Percentiles rank a stretch among this genome's conserved stretches.
Conservation (phyloP, 2,888 invertebrate genomes). For the Andrena bucephala region DNA sequence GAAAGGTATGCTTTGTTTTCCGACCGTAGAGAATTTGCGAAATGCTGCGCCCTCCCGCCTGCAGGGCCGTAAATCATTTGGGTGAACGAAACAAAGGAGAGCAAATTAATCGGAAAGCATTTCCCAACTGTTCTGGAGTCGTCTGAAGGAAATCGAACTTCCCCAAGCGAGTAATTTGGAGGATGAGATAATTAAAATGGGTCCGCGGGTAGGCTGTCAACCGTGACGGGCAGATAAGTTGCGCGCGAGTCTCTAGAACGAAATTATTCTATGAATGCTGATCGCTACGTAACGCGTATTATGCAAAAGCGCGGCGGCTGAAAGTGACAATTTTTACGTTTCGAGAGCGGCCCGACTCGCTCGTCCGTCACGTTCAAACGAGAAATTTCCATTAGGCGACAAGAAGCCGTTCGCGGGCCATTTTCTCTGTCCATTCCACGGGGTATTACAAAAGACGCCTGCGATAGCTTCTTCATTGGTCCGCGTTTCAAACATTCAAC, state of each 20-base stretch:
- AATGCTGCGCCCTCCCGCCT: neutral
- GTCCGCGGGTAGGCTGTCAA: constrained; percentile 76
- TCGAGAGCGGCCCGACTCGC: constrained; percentile 56
- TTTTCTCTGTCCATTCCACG: constrained; percentile 41
- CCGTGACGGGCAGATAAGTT: constrained; percentile 78
- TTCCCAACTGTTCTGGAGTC: constrained; percentile 25
- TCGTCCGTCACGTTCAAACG: constrained; percentile 72
- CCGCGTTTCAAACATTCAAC: neutral
- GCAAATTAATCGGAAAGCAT: constrained; percentile 36
- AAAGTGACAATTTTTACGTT: constrained; percentile 80
- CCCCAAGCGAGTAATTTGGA: constrained; percentile 76
- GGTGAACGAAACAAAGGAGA: neutral
- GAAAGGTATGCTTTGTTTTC: no score
- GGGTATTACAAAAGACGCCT: constrained; percentile 1
- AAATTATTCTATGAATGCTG: constrained; percentile 83
- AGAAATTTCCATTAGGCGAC: constrained; percentile 81
- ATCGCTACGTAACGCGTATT: constrained; percentile 78
- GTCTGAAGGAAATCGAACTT: constrained; percentile 59
- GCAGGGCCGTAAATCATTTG: neutral
- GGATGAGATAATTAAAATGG: constrained; percentile 79
- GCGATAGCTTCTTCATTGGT: neutral
- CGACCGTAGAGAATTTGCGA: neutral
- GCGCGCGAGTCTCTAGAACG: constrained; percentile 72
- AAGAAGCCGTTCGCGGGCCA: constrained; percentile 62
- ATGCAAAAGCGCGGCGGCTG: constrained; percentile 76